These are phyloP conservation scores for Ophioninae sp. DNA, from an alignment of 2,888 invertebrate species.

Conservation along the genomic window DNA sequence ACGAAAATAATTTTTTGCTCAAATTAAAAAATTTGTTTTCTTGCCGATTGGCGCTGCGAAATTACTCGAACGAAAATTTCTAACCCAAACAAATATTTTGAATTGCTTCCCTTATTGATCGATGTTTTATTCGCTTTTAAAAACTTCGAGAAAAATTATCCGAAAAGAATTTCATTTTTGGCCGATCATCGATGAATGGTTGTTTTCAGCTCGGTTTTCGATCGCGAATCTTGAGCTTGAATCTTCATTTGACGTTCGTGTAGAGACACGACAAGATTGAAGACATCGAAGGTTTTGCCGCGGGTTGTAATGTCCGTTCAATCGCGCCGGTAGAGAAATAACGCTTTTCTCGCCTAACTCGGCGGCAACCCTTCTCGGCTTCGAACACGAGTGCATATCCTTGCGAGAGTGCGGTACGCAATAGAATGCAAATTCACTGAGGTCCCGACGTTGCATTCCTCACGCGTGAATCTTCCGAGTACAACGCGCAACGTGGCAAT, in stretches of 20 bases:
- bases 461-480: constrained; percentile 67
- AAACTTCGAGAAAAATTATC: not conserved
- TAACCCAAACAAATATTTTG: too few relatives aligned
- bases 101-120: not conserved
- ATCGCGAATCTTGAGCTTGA: not conserved
- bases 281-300: not conserved
- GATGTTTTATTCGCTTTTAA: not conserved
- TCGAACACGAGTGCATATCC: constrained; percentile 48
- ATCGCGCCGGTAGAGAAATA: constrained; percentile 19
- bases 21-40: too few relatives aligned
- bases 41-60: too few relatives aligned
- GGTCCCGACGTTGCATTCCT: constrained; percentile 67
- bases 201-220: too few relatives aligned
- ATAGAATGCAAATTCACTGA: constrained; percentile 76
- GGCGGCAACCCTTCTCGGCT: constrained; percentile 12
- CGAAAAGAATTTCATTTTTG: not conserved
- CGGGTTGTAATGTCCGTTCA: constrained; percentile 5
- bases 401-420: constrained; percentile 61
- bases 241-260: not conserved
- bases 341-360: constrained; percentile 59
- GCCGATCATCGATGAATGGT: too few relatives aligned
- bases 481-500: constrained; percentile 30
- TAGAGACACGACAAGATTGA: not conserved
- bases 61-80: too few relatives aligned
- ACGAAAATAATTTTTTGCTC: too few relatives aligned